Base-by-base conservation (phyloP, 2,113 vertebrate species). In the Gobio gobio region DNA sequence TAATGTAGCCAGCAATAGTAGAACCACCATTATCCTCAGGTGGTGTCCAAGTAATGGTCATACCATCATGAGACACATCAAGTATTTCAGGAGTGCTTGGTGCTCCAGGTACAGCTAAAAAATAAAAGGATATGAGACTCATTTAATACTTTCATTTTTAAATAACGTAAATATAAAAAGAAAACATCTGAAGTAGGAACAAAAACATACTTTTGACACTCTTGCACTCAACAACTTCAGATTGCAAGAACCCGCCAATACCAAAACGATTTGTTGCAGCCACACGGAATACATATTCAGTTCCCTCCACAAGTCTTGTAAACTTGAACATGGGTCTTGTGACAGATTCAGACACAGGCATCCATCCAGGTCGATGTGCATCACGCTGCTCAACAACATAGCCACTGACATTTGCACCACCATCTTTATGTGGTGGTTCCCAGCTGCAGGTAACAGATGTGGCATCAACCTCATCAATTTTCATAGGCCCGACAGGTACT, bases 211-310 rank as follows among this genome's bases (percentile, higher is more conserved):
- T 97, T 90, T 98, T 97, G 83, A 92, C 91, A 85, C 98, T 99
- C 91, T 96, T 98, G 95, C 97, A 98, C 90, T 99, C 97, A 91
- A 99, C 96, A 91, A 99, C 96, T 84, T 97, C 97, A 47, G 98
- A 99, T 85, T 99, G 97, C 88, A 99, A 91, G 91, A 98, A 99
- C 63, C 95, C 92, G 64, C 98, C 97, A 1, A 99, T 93, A 13
- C 98, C 98, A 26, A 99, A 99, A 87, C 98, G 98, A 88, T 99
- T 99, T 87, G 98, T 97, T 84, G 97, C 98, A 83, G 98, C 98
- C 45, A 96, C 97, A 2, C 97, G 97, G 96, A 99, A 99, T 87
- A 98, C 97, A 5, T 99, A 99, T 92, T 99, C 98, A 0, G 96
- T 96, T 90, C 96, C 96, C 93, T 99, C 98, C 6, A 85, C 92